phyloP scores from a whole-genome alignment of 2,888 invertebrate genomes.

The Orchesellides sinensis region DNA sequence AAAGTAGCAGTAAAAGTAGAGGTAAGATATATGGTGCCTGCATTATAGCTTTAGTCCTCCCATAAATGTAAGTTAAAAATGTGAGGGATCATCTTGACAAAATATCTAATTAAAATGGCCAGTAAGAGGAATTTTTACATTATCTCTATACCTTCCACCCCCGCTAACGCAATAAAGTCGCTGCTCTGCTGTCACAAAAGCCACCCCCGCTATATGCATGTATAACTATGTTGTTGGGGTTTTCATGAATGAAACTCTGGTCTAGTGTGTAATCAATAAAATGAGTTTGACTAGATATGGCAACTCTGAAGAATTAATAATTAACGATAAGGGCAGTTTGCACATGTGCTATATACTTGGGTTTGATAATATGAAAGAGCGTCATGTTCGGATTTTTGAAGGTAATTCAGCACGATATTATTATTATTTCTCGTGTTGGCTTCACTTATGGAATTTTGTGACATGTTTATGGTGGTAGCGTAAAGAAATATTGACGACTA shows the following conservation, averaged over 20 bases:
- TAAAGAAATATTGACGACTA: conserved; percentile 11
- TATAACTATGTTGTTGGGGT: neutral
- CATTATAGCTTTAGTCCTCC: neutral
- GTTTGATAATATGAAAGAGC: neutral
- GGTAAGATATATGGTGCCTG: too few species aligned
- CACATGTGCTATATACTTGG: too few species aligned
- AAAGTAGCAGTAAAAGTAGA: neutral
- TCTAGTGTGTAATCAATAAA: conserved; percentile 35
- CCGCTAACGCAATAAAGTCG: too few species aligned
- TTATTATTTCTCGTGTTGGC: conserved; percentile 51
- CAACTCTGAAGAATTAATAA: conserved; percentile 3
- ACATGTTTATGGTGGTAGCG: conserved; percentile 37
- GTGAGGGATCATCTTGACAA: too few species aligned
- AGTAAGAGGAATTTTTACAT: too few species aligned
- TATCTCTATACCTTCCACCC: too few species aligned
- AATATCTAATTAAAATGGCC: too few species aligned
- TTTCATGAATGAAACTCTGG: neutral
- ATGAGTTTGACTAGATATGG: conserved; percentile 21
- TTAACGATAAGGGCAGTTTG: conserved; percentile 1
- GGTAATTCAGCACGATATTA: neutral
- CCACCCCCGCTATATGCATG: conserved; percentile 16
- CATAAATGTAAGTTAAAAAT: too few species aligned
- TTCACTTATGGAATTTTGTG: conserved; percentile 47
- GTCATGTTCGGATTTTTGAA: neutral
- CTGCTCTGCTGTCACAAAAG: too few species aligned